phyloP scores from a whole-genome alignment of 1,140 invertebrate species.

The Zophobas atratus region DNA sequence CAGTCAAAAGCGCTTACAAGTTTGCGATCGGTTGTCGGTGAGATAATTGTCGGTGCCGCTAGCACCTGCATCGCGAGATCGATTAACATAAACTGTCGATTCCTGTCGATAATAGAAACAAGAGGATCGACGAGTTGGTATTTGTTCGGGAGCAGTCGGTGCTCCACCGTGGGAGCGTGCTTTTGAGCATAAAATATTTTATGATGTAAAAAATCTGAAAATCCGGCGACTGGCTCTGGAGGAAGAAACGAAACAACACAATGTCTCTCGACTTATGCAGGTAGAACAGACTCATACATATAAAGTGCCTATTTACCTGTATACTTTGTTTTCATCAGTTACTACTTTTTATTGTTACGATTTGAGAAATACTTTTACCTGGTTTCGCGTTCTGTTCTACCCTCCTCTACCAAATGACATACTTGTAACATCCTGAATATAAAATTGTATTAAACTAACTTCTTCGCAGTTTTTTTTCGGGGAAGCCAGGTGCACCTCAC shows the following conservation, averaged over 20 bases:
- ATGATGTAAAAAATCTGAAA: conserved; percentile 37
- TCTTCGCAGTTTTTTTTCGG: background rate
- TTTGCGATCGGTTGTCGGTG: conserved; percentile 27
- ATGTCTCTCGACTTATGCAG: conserved; percentile 37
- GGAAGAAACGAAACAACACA: conserved; percentile 22
- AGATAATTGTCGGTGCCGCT: conserved; percentile 31
- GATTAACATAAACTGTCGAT: conserved; percentile 40
- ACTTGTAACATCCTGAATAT: conserved; percentile 28
- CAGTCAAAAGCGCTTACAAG: conserved; percentile 29
- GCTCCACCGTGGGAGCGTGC: background rate
- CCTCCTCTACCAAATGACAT: conserved; percentile 13
- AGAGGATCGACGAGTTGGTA: background rate
- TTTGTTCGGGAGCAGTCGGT: background rate
- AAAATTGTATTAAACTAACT: conserved; percentile 27
- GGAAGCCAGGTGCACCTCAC: background rate
- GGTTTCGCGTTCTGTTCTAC: conserved; percentile 3
- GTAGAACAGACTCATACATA: conserved; percentile 39
- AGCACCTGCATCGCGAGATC: conserved; percentile 32
- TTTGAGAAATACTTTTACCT: conserved; percentile 32
- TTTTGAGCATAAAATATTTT: conserved; percentile 32
- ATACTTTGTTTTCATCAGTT: conserved; percentile 42
- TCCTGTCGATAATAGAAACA: conserved; percentile 18
- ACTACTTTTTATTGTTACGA: conserved; percentile 42
- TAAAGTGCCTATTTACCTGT: conserved; percentile 39
- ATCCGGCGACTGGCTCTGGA: conserved; percentile 9